These are phyloP conservation scores for Paralinhomoeus sp. DNA, from an alignment of 2,888 invertebrate genomes.

Conservation along the genomic window DNA sequence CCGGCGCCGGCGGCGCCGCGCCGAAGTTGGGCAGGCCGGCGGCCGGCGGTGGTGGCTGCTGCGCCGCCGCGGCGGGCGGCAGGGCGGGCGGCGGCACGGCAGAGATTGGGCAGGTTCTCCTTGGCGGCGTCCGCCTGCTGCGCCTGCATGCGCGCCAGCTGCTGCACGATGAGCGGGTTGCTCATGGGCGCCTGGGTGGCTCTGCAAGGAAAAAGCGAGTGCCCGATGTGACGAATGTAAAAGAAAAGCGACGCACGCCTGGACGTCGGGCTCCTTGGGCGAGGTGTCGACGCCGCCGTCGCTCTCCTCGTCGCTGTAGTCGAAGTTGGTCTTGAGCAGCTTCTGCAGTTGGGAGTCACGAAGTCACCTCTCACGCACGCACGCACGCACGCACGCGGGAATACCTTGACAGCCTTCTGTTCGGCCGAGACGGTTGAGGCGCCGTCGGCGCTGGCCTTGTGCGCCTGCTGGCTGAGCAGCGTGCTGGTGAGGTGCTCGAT, in stretches of 20 bases:
- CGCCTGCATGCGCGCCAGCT: constrained; percentile 43
- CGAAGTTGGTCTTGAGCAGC: constrained; percentile 13
- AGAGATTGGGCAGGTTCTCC: background rate
- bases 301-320: constrained; percentile 21
- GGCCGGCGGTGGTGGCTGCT: background rate
- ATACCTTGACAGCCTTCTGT: too few relatives aligned
- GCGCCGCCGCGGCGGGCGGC: background rate
- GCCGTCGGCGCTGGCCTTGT: background rate
- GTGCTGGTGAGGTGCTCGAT: constrained; percentile 5
- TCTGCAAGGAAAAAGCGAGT: constrained; percentile 2
- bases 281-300: constrained; percentile 9
- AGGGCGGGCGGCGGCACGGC: background rate
- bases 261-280: background rate
- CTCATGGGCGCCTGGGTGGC: constrained; percentile 38
- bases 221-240: background rate
- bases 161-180: constrained; percentile 66
- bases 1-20: background rate
- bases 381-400: too few relatives aligned
- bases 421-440: too few relatives aligned
- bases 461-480: background rate
- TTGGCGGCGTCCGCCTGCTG: constrained; percentile 6
- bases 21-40: background rate
- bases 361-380: too few relatives aligned
- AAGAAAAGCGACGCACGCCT: background rate
- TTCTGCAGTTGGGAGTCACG: constrained; percentile 8